Base-by-base conservation (phyloP, 2,797 vertebrate species). In the Decapterus maruadsi region DNA sequence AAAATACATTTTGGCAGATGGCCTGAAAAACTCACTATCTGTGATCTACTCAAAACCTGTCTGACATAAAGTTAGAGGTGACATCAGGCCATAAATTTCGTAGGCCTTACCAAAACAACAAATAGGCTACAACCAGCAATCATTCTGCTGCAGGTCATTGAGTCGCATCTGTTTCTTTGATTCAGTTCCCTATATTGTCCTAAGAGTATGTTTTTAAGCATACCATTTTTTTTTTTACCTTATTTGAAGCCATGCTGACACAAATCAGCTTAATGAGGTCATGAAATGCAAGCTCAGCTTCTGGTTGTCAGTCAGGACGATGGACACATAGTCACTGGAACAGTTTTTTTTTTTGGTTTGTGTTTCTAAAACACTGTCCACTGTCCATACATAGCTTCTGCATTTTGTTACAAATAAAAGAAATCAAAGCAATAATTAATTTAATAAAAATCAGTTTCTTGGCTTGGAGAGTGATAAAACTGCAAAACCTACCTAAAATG, bases 241-340 rank as follows among this genome's bases (percentile, higher is more conserved):
- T 40, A 63, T 69, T 64, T 81, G 74, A 81, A 77, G 67, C 43
- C 64, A 51, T 54, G 53, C 75, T 88, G 80, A 80, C 85, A 87
- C 56, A 74, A 64, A 83, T 85, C 73, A 72, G 46, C 66, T 73
- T 89, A 89, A 88, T 72, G 69, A 77, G 80, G 85, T 77, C 76
- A 77, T 81, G 78, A 83, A 82, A 87, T 73, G 77, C 77, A 75
- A 78, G 70, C 83, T 85, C 82, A 87, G 81, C 81, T 87, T 72
- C 78, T 78, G 72, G 81, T 83, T 80, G 85, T 85, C 85, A 77
- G 73, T 87, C 86, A 87, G 66, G 42, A 63, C n/a, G 63, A 78
- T 51, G 75, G 72, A 82, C 78, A 84, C 75, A 22, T 63, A 81
- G 79, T 57, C 56, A 48, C 50, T 31, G 36, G 20, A 68, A 85